Conservation (phyloP, 2,113 vertebrate species). For the Dolichotis patagonum region DNA sequence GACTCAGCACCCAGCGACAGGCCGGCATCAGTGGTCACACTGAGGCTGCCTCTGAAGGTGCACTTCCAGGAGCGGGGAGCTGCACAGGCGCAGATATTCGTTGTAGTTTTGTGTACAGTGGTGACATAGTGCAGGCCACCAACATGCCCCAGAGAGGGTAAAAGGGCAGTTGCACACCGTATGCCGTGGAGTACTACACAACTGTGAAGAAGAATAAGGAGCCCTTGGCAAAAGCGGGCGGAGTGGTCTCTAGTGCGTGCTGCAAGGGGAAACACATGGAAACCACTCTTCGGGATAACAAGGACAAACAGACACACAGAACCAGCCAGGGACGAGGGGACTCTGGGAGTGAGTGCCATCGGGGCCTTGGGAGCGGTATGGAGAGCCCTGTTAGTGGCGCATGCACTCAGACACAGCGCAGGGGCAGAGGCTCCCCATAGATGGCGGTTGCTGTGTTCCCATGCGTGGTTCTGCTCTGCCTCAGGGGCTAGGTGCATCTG, state of each 20-base stretch:
- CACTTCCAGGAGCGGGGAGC: rapidly evolving
- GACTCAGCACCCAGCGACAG: background rate
- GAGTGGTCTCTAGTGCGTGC: background rate
- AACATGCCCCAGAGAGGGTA: rapidly evolving
- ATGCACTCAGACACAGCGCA: background rate
- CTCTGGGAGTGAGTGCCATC: rapidly evolving
- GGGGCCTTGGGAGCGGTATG: background rate
- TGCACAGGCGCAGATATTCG: rapidly evolving
- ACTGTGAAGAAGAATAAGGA: background rate
- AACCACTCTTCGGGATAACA: background rate
- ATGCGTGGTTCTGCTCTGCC: too few species aligned
- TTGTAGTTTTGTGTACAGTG: background rate
- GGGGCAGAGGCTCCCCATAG: background rate
- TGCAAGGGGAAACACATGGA: background rate
- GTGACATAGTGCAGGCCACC: background rate
- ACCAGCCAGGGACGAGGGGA: background rate
- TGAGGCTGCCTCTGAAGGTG: background rate
- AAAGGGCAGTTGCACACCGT: background rate
- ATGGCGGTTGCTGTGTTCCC: background rate
- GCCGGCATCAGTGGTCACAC: background rate
- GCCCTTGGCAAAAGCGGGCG: rapidly evolving
- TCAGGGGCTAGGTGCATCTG: background rate
- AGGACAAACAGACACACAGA: background rate
- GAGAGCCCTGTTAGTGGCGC: background rate
- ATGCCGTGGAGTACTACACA: rapidly evolving